phyloP scores from a whole-genome alignment of 2,888 invertebrate genomes.

The Diachrysia chrysitis region DNA sequence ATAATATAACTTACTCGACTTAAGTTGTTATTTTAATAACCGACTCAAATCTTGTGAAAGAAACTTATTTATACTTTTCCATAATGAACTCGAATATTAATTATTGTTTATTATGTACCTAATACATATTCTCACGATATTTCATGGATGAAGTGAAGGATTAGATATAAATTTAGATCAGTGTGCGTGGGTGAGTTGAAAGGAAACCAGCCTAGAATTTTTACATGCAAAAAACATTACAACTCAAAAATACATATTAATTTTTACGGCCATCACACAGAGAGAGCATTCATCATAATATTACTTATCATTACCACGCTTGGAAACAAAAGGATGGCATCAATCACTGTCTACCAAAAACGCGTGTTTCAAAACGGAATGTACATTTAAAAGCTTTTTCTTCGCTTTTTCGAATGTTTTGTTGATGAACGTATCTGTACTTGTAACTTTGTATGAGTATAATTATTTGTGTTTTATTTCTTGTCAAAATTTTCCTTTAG shows the following conservation, averaged over 20 bases:
- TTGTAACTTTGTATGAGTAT: neutral
- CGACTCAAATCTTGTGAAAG: no score
- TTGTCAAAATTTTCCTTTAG: neutral
- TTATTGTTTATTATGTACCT: neutral
- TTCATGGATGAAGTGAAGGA: neutral
- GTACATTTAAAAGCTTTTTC: slow-evolving; percentile 60
- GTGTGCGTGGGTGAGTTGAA: neutral
- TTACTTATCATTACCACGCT: slow-evolving; percentile 73
- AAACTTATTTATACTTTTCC: no score
- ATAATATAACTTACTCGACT: no score
- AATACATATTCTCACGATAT: neutral
- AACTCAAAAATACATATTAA: slow-evolving; percentile 13
- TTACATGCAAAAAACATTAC: neutral
- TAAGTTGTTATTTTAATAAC: no score
- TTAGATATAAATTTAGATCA: neutral
- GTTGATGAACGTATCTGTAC: neutral
- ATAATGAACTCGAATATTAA: neutral
- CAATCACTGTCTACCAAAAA: slow-evolving; percentile 72
- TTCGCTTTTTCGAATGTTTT: slow-evolving; percentile 33
- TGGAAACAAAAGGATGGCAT: slow-evolving; percentile 73
- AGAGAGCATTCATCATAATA: slow-evolving; percentile 73
- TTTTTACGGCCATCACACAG: slow-evolving; percentile 25
- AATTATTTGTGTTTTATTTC: neutral
- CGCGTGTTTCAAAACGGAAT: slow-evolving; percentile 59
- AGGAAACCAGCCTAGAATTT: neutral